A percentile compares a stretch with the other conserved stretches of the same genome.
Conservation (phyloP, 2,888 invertebrate species). For the Tachina fera region DNA sequence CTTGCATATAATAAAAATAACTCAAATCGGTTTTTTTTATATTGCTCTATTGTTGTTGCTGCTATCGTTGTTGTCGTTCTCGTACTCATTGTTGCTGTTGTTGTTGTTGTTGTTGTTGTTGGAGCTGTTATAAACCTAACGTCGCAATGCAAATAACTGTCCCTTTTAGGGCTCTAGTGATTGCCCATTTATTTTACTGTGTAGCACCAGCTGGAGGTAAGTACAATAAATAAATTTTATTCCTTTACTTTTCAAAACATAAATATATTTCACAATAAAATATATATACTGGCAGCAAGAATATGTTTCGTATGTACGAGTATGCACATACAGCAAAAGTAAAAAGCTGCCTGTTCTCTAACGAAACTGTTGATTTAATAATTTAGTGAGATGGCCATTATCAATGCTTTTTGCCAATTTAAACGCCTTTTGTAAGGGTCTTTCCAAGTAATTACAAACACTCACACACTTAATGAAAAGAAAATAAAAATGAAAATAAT, state of each 20-base stretch:
- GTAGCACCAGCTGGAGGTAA: conserved; percentile 83
- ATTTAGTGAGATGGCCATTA: conserved; percentile 37
- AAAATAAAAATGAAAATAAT: too few species aligned
- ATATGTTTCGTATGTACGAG: too few species aligned
- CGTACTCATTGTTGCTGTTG: too few species aligned
- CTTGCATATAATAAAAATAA: conserved; percentile 19
- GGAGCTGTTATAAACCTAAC: conserved; percentile 67
- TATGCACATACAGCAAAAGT: too few species aligned
- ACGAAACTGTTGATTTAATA: background rate
- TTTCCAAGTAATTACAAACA: background rate
- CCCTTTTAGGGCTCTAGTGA: conserved; percentile 81
- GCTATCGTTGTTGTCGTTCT: background rate
- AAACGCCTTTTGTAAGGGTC: background rate
- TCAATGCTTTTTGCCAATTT: background rate
- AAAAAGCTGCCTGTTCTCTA: too few species aligned
- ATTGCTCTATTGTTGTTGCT: conserved; percentile 46
- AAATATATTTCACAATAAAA: conserved; percentile 47
- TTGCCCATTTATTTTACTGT: conserved; percentile 82
- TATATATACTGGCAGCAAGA: background rate
- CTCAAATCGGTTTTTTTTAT: conserved; percentile 49
- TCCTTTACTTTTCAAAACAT: conserved; percentile 17
- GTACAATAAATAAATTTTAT: conserved; percentile 72
- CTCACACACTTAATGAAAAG: background rate
- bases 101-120: conserved; percentile 39
- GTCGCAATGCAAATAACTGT: conserved; percentile 82